These are phyloP conservation scores for Sarcophaga subvicina DNA, from an alignment of 2,888 invertebrate genomes.

Conservation along the genomic window DNA sequence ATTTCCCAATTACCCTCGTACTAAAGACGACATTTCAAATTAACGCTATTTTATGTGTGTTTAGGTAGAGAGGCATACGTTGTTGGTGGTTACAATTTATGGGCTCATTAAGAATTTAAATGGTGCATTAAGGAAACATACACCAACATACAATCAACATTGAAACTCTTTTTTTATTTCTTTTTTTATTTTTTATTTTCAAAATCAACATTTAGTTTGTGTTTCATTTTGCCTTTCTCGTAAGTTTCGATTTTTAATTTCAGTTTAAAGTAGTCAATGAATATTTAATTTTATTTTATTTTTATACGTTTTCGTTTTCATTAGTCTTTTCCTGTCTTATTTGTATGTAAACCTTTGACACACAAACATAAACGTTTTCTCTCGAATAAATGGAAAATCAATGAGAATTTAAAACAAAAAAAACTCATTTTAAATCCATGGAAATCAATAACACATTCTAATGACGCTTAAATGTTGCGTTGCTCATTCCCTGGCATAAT, in stretches of 20 bases:
- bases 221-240: neutral
- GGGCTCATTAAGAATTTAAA: slow-evolving; percentile 70
- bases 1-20: neutral
- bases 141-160: slow-evolving; percentile 29
- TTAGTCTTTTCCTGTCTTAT: neutral
- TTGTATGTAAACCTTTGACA: neutral
- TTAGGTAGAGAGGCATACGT: neutral
- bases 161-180: slow-evolving; percentile 21
- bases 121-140: slow-evolving; percentile 60
- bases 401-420: neutral
- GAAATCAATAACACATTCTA: slow-evolving; percentile 47
- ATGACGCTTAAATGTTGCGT: slow-evolving; percentile 41
- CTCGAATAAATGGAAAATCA: neutral
- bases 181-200: no score
- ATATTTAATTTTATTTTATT: slow-evolving; percentile 57
- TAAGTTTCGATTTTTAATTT: slow-evolving; percentile 33
- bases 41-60: neutral
- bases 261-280: slow-evolving; percentile 53
- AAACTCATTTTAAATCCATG: slow-evolving; percentile 39
- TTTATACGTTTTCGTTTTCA: neutral
- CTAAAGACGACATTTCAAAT: neutral
- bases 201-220: slow-evolving; percentile 43
- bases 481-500: neutral
- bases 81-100: slow-evolving; percentile 67
- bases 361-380: neutral